Conservation (phyloP, 2,888 invertebrate species). For the Drosophila putrida region DNA sequence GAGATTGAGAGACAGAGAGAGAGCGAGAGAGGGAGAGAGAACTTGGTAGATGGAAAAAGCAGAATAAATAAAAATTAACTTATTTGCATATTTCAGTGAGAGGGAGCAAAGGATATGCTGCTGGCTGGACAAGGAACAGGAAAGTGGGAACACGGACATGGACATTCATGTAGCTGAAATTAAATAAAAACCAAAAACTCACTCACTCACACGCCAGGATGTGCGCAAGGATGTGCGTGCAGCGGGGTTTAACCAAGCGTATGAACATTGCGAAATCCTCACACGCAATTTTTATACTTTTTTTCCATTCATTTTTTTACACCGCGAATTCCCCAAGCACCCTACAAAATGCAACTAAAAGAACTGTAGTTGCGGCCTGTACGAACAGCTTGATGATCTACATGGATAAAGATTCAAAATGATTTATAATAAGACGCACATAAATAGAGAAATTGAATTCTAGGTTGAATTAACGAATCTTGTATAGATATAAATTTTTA, state of each 20-base stretch:
- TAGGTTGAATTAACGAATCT: no score
- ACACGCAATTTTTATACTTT: conserved; percentile 59
- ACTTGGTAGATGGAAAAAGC: conserved; percentile 5
- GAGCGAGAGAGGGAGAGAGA: background rate
- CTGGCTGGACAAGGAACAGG: conserved; percentile 27
- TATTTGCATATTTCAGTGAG: conserved; percentile 77
- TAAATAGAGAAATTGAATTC: no score
- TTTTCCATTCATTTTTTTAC: conserved; percentile 16
- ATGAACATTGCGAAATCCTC: conserved; percentile 71
- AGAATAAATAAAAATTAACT: conserved; percentile 76
- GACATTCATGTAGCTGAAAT: conserved; percentile 66
- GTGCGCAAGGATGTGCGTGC: conserved; percentile 69
- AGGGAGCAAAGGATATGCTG: conserved; percentile 66
- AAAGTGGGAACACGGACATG: conserved; percentile 24
- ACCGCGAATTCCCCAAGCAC: conserved; percentile 19
- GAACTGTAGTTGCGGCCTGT: background rate
- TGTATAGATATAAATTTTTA: no score
- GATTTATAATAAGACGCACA: no score
- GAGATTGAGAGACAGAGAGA: background rate
- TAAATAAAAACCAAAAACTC: conserved; percentile 63
- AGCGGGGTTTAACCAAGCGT: conserved; percentile 63
- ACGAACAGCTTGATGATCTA: conserved; percentile 7
- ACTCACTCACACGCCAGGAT: conserved; percentile 45
- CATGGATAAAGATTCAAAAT: background rate
- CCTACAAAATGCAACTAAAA: background rate